A percentile compares a stretch with the other conserved stretches of the same genome.
Evolutionary conservation across 2,113 vertebrate species (phyloP).

Genomic region (Maccullochella peelii): DNA sequence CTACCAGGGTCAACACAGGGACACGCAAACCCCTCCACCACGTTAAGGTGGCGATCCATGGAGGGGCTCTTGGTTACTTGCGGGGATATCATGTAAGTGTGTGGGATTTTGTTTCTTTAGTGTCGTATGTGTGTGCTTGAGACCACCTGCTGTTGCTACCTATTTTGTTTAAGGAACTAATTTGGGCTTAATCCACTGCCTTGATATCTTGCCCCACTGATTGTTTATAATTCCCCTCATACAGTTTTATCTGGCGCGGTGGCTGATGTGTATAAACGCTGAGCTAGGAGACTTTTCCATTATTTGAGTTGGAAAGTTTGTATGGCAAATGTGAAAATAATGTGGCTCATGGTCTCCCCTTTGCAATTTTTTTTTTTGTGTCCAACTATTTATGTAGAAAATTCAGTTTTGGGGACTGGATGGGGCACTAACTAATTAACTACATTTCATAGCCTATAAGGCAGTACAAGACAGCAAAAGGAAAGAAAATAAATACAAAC

Average conservation of each 20-base stretch:
- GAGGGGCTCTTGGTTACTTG: too few relatives aligned
- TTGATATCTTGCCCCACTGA: conserved; percentile 66
- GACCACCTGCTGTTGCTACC: conserved; percentile 59
- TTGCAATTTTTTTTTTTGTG: background rate
- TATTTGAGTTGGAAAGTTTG: conserved; percentile 19
- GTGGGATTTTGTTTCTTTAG: background rate
- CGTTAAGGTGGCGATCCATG: too few relatives aligned
- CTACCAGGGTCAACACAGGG: too few relatives aligned
- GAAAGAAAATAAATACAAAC: background rate
- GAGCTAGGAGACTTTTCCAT: conserved; percentile 38
- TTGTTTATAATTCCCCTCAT: conserved; percentile 63
- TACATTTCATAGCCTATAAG: background rate
- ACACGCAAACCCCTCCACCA: too few relatives aligned
- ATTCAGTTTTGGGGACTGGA: background rate
- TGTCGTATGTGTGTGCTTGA: conserved; percentile 19
- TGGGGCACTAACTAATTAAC: too few relatives aligned
- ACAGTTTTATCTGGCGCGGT: conserved; percentile 46
- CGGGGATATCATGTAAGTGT: conserved; percentile 21
- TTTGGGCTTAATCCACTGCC: conserved; percentile 62
- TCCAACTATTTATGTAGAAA: conserved; percentile 20
- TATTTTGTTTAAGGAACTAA: conserved; percentile 73
- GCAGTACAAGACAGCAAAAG: background rate
- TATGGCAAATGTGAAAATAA: conserved; percentile 25
- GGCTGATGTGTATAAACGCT: conserved; percentile 24
- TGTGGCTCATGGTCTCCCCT: background rate